Evolutionary conservation across 2,797 vertebrate genomes (phyloP).

Genomic region (Karalla daura): DNA sequence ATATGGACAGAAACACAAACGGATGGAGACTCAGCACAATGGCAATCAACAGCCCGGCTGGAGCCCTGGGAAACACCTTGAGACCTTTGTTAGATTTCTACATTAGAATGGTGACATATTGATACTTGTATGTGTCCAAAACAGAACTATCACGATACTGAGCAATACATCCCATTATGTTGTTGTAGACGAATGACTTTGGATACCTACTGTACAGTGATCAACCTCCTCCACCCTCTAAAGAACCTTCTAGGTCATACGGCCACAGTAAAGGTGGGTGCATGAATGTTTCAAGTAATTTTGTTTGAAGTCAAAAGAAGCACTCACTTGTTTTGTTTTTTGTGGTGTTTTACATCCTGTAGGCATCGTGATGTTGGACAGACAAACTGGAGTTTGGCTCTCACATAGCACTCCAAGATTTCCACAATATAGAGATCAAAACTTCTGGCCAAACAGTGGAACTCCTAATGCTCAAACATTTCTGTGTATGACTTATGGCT

Average conservation of each 20-base stretch:
- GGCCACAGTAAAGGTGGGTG: slow-evolving; percentile 70
- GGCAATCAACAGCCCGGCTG: slow-evolving; percentile 30
- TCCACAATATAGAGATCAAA: background rate
- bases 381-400: slow-evolving; percentile 64
- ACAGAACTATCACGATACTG: background rate
- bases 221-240: slow-evolving; percentile 70
- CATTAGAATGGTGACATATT: slow-evolving; percentile 26
- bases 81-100: slow-evolving; percentile 61
- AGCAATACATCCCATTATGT: background rate
- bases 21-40: slow-evolving; percentile 38
- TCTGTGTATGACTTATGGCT: slow-evolving; percentile 61
- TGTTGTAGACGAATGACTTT: slow-evolving; percentile 52
- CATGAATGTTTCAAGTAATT: background rate
- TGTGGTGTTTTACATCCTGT: background rate
- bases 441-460: slow-evolving; percentile 64
- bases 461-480: slow-evolving; percentile 56
- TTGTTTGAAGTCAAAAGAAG: background rate
- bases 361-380: slow-evolving; percentile 69
- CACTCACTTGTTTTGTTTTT: background rate
- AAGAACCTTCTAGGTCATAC: slow-evolving; percentile 1
- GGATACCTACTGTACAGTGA: slow-evolving; percentile 71
- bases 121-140: background rate
- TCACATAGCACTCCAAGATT: slow-evolving; percentile 71
- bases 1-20: slow-evolving; percentile 63
- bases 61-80: slow-evolving; percentile 60